phyloP scores from a whole-genome alignment of 2,888 invertebrate species.

The Ferrisia virgata region DNA sequence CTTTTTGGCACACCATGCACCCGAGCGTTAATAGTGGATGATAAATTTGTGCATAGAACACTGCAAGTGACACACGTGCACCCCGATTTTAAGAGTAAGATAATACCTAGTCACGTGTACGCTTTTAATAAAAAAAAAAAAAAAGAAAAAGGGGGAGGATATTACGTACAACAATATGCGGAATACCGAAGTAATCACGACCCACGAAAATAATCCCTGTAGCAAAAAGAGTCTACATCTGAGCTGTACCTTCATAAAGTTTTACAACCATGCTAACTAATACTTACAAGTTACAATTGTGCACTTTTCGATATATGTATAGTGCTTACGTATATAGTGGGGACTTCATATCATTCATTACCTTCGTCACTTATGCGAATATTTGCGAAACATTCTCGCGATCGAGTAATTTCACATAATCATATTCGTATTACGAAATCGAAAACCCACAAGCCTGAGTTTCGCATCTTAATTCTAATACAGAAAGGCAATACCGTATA shows the following conservation, averaged over 20 bases:
- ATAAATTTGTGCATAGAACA: neutral
- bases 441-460: neutral
- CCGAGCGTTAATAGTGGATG: neutral
- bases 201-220: neutral
- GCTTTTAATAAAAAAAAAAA: neutral
- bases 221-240: neutral
- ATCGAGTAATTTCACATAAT: slow-evolving; percentile 1
- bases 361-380: neutral
- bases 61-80: neutral
- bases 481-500: no score
- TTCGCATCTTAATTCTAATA: neutral
- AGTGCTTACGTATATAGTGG: no score
- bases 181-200: neutral
- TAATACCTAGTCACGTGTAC: neutral
- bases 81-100: neutral
- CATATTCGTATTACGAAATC: neutral
- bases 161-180: neutral
- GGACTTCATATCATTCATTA: neutral
- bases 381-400: neutral
- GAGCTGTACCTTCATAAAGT: neutral
- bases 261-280: neutral
- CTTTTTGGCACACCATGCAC: no score
- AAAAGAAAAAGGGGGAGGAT: neutral
- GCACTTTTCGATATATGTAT: no score
- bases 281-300: no score